A percentile compares a stretch with the other conserved stretches of the same genome.
Evolutionary conservation across 1,140 invertebrate species (phyloP).

Genomic region (Hetaerina americana): DNA sequence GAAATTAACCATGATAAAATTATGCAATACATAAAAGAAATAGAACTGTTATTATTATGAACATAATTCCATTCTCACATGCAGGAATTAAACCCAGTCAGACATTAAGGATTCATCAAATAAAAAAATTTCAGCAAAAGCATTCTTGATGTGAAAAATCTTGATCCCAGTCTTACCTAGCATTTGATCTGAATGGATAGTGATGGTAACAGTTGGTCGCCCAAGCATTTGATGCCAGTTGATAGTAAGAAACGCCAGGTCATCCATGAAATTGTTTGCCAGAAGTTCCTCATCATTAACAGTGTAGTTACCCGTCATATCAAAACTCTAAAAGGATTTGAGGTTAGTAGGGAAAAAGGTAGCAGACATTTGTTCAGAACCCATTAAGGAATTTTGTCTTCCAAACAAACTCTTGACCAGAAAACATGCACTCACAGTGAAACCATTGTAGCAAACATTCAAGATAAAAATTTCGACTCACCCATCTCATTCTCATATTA

Average conservation of each 20-base stretch:
- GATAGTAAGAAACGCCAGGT: slow-evolving; percentile 83
- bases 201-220: slow-evolving; percentile 72
- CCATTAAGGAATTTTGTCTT: background rate
- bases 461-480: no score
- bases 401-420: no score
- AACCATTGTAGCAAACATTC: no score
- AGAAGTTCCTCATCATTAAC: slow-evolving; percentile 79
- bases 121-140: no score
- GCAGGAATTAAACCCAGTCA: no score
- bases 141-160: no score
- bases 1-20: slow-evolving; percentile 8
- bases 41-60: background rate
- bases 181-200: background rate
- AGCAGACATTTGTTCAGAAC: slow-evolving; percentile 18
- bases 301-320: slow-evolving; percentile 85
- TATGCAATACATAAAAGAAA: no score
- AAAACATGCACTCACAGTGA: background rate
- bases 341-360: slow-evolving; percentile 11
- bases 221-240: slow-evolving; percentile 81
- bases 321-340: slow-evolving; percentile 59
- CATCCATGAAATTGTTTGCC: slow-evolving; percentile 73
- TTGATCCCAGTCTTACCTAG: background rate
- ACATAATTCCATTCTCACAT: background rate
- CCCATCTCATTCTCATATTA: no score
- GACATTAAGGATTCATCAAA: no score